Evolutionary conservation across 2,797 vertebrate genomes (phyloP).

Genomic region (Falco peregrinus): DNA sequence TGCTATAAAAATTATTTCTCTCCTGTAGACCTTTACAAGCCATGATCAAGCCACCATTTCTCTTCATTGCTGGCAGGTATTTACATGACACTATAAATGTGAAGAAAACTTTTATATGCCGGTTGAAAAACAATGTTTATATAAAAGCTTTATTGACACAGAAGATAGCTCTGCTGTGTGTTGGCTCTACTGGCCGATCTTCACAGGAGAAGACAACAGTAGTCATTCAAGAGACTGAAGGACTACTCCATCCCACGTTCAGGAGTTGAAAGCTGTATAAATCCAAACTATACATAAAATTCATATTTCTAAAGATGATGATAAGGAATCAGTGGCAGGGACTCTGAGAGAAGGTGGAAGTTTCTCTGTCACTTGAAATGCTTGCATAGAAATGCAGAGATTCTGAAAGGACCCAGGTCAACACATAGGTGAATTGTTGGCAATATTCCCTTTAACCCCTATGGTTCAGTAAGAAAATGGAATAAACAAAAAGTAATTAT

Average conservation of each 20-base stretch:
- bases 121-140: background rate
- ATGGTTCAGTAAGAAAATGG: background rate
- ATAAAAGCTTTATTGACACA: background rate
- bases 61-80: background rate
- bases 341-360: background rate
- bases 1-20: background rate
- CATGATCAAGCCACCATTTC: background rate
- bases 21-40: background rate
- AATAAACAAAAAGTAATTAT: background rate
- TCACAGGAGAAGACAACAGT: background rate
- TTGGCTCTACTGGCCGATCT: background rate
- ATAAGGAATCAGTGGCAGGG: background rate
- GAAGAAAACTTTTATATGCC: background rate
- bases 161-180: background rate
- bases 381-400: background rate
- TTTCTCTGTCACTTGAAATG: background rate
- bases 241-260: background rate
- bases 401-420: background rate
- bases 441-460: background rate
- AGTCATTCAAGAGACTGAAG: background rate
- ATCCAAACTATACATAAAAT: background rate
- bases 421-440: background rate
- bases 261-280: background rate
- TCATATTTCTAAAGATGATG: background rate
- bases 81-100: accelerated